Evolutionary conservation across 2,113 vertebrate species (phyloP), one percentile per base, ranked within the genome.

Genomic region (Chinchilla lanigera): DNA sequence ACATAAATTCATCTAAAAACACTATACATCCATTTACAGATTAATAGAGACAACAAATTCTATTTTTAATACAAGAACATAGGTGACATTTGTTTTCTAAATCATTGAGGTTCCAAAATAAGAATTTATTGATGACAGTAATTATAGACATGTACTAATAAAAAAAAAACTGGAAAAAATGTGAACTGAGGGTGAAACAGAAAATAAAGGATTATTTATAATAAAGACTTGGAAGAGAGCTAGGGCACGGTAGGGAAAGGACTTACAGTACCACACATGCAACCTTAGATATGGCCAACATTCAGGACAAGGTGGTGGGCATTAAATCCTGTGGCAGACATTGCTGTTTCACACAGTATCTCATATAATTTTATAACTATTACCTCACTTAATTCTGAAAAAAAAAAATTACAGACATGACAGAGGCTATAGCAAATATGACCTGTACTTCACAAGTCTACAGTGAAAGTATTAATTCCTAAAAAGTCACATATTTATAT

Each of bases 321-420:
- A 30, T n/a, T 65, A 26, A 10, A 38, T 11, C 11, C 85, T 41
- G 4, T 50, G 12, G 14, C 30, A 30, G 85, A 75, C 44, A 86
- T 47, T 87, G 56, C 33, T 11, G 33, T 81, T 92, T 44, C 65
- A 77, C n/a, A 87, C 4, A 50, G 33, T 41, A 65, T 11, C 28
- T 93, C 81, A 67, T 35, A 14, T 73, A 69, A 63, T 71, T 86
- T 92, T 80, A 86, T 78, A 84, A 92, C 93, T 58, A 75, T 60
- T 26, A 58, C 22, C 50, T 84, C 22, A 77, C 38, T 95, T 85
- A 90, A 24, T 73, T 73, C 69, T 73, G 69, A 10, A 73, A 41
- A 71, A 41, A 71, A 58, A 73, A 41, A 73, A 24, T 73, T 35
- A 63, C 35, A 90, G 50, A 63, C 5, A 22, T n/a, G 35, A 86